These are phyloP conservation scores for Oscheius sp. DNA, from an alignment of 2,888 invertebrate species.

Conservation along the genomic window DNA sequence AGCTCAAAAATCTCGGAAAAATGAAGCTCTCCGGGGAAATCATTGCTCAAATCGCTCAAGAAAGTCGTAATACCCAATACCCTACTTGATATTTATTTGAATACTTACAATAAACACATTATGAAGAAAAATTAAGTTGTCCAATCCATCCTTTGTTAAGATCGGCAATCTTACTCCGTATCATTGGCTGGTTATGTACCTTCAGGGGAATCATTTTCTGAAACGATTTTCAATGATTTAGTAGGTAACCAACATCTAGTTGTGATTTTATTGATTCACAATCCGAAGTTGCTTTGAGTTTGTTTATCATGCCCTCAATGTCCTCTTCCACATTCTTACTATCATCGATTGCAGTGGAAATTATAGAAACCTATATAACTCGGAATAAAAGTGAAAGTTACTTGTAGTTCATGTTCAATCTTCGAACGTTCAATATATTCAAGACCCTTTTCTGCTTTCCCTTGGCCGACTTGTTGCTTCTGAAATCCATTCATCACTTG, in stretches of 20 bases:
- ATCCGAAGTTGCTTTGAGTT: background rate
- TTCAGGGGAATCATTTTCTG: background rate
- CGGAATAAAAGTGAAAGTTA: no score
- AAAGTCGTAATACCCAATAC: background rate
- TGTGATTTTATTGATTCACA: background rate
- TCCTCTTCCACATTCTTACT: background rate
- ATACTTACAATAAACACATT: background rate
- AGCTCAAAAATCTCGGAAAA: background rate
- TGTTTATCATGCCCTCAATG: background rate
- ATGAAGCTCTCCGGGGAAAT: slow-evolving; percentile 2
- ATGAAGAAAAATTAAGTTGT: background rate
- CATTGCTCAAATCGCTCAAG: background rate
- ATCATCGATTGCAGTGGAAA: no score
- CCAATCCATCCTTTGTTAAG: slow-evolving; percentile 12
- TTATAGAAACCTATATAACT: no score
- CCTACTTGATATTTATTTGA: no score
- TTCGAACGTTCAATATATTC: background rate
- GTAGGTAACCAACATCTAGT: background rate
- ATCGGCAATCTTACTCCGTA: background rate
- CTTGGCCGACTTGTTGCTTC: slow-evolving; percentile 1
- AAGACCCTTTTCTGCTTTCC: background rate
- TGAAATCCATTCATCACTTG: background rate
- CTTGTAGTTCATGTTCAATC: background rate
- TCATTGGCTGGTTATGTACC: slow-evolving; percentile 4
- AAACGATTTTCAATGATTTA: background rate